Base-by-base conservation (phyloP, 1,140 invertebrate genomes). In the Drosophila melanica region DNA sequence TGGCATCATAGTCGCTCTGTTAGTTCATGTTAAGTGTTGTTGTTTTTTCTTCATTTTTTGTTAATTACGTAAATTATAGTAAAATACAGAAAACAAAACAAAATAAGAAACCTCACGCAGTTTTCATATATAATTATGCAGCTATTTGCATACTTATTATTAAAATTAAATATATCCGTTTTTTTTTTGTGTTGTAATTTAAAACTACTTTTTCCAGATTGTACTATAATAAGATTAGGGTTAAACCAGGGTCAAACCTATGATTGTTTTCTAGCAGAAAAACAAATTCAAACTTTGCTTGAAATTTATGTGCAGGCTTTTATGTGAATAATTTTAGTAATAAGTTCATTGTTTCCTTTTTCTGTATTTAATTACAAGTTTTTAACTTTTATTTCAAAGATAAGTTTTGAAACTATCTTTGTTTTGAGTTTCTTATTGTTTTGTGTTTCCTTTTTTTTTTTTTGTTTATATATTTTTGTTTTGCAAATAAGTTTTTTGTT, bases 1-100 rank as follows among this genome's bases (percentile, higher is more conserved):
- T 84, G 81, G 73, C 81, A 84, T 84, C 77, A 77, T 70, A 80
- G 50, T 67, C 42, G 23, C 30, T 53, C 60, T 35, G 35, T 7
- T 9, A 35, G 33, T 35, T 35, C 33, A 35, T 35, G 33, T 35
- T 10, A 35, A 27, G 27, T 68, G 35, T 74, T 57, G 23, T 23
- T 42, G 16, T 45, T 65, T 64, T 54, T 12, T 37, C 16, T 45
- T 55, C 18, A 33, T 9, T 45, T 70, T 7, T 60, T 35, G 30
- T 48, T 60, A 54, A 68, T 73, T 73, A 60, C 50, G 45, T 74
- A 69, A 54, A 60, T 67, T 73, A 41, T 37, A 18, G 14, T n/a
- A 39, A 35, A 8, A 10, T 9, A 41, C 12, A 10, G n/a, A 47
- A 55, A 48, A 33, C 6, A 1, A 33, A 41, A 20, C 16, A 20